These are phyloP conservation scores for Tamandua tetradactyla DNA, from an alignment of 2,797 vertebrate species.

Conservation along the genomic window DNA sequence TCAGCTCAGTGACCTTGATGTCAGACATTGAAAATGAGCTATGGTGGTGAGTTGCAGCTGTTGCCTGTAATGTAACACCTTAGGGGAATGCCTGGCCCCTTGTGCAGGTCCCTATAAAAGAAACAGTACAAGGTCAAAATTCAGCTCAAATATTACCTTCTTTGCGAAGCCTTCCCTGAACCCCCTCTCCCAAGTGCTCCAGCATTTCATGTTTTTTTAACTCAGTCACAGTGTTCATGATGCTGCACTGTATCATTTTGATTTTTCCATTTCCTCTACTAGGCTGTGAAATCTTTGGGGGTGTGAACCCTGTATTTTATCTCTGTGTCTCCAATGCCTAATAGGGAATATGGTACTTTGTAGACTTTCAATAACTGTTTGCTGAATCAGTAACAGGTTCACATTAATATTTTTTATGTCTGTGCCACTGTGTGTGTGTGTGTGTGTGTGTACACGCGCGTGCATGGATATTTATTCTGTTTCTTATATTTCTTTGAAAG, in stretches of 20 bases:
- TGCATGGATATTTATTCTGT: slow-evolving; percentile 33
- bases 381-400: not conserved
- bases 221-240: slow-evolving; percentile 44
- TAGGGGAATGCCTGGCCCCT: slow-evolving; percentile 63
- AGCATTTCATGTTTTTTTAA: slow-evolving; percentile 47
- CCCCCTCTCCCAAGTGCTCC: not conserved
- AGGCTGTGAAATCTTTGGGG: not conserved
- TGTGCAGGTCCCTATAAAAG: slow-evolving; percentile 65
- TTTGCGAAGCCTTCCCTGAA: slow-evolving; percentile 45
- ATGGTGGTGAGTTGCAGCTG: slow-evolving; percentile 71
- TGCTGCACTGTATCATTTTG: not conserved
- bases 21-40: slow-evolving; percentile 48
- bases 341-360: not conserved
- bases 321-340: not conserved
- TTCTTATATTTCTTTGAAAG: slow-evolving; percentile 47
- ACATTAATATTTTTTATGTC: slow-evolving; percentile 20
- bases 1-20: slow-evolving; percentile 59
- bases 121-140: slow-evolving; percentile 69
- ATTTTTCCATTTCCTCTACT: slow-evolving; percentile 19
- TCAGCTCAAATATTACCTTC: slow-evolving; percentile 71
- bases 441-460: no score
- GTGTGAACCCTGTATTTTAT: slow-evolving; percentile 40
- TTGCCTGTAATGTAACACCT: slow-evolving; percentile 67
- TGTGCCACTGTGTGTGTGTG: not conserved
- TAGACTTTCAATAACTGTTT: slow-evolving; percentile 26